phyloP scores from a whole-genome alignment of 2,113 vertebrate species.

The Xyliphius kryptos region DNA sequence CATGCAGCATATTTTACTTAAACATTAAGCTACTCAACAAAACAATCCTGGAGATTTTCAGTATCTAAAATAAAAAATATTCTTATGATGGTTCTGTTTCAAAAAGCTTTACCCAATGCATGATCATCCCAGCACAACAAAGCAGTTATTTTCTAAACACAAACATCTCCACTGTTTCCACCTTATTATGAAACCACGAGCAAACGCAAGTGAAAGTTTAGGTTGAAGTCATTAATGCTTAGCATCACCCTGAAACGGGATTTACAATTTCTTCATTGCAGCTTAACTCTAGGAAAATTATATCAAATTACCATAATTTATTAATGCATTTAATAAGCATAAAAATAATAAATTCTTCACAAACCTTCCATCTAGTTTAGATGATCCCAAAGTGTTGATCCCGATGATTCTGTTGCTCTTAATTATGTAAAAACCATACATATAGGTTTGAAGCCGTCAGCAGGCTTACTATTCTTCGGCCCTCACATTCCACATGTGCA shows the following conservation, averaged over 20 bases:
- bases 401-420: slow-evolving; percentile 12
- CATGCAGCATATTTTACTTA: too few species aligned
- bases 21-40: too few species aligned
- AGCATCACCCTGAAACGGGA: slow-evolving; percentile 42
- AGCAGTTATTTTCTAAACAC: slow-evolving; percentile 19
- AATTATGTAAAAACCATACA: slow-evolving; percentile 20
- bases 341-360: not conserved
- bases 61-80: too few species aligned
- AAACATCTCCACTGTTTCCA: slow-evolving; percentile 30
- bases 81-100: not conserved
- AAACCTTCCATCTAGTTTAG: slow-evolving; percentile 63
- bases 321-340: not conserved
- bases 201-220: slow-evolving; percentile 46
- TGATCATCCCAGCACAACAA: slow-evolving; percentile 19
- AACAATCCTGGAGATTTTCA: too few species aligned
- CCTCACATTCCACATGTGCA: slow-evolving; percentile 60
- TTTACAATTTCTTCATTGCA: slow-evolving; percentile 48
- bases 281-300: slow-evolving; percentile 50
- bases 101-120: not conserved
- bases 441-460: slow-evolving; percentile 37
- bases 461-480: slow-evolving; percentile 48
- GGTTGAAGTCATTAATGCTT: slow-evolving; percentile 40
- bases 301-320: not conserved
- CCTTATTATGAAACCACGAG: slow-evolving; percentile 33
- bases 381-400: slow-evolving; percentile 44